phyloP scores from a whole-genome alignment of 2,797 vertebrate genomes.

The Moxostoma hubbsi region DNA sequence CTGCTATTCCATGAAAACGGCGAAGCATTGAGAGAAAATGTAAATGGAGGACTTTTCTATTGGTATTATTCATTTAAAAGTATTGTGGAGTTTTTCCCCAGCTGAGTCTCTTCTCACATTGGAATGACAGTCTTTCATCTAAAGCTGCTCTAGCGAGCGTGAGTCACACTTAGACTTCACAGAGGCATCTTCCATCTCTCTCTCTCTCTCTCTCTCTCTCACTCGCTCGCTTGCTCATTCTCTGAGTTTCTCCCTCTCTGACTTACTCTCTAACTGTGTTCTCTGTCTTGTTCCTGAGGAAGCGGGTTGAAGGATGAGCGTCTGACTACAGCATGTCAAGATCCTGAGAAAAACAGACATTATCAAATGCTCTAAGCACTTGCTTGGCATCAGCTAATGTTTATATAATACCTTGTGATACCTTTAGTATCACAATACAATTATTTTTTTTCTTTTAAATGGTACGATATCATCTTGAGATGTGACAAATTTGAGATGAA shows the following conservation, averaged over 20 bases:
- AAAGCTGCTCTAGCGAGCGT: slow-evolving; percentile 27
- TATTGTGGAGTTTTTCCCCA: slow-evolving; percentile 39
- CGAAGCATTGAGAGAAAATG: slow-evolving; percentile 36
- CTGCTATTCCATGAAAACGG: slow-evolving; percentile 27
- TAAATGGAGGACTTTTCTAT: slow-evolving; percentile 47
- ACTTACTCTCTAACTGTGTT: slow-evolving; percentile 43
- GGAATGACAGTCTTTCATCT: slow-evolving; percentile 53
- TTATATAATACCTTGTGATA: slow-evolving; percentile 23
- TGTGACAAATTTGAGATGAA: no score
- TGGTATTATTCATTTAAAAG: slow-evolving; percentile 48
- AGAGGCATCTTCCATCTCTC: slow-evolving; percentile 32
- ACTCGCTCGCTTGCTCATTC: slow-evolving; percentile 19
- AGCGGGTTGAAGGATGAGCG: slow-evolving; percentile 49
- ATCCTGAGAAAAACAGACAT: slow-evolving; percentile 49
- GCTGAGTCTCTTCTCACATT: slow-evolving; percentile 44
- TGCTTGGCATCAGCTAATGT: slow-evolving; percentile 30
- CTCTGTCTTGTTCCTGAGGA: slow-evolving; percentile 46
- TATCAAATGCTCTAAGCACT: slow-evolving; percentile 46
- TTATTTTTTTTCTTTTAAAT: no score
- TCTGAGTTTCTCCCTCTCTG: slow-evolving; percentile 33
- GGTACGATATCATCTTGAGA: no score
- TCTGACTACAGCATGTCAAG: slow-evolving; percentile 46
- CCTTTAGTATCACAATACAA: no score
- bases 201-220: slow-evolving; percentile 25
- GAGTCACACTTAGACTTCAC: slow-evolving; percentile 46